Base-by-base conservation (phyloP, 2,113 vertebrate genomes). In the Ia io region DNA sequence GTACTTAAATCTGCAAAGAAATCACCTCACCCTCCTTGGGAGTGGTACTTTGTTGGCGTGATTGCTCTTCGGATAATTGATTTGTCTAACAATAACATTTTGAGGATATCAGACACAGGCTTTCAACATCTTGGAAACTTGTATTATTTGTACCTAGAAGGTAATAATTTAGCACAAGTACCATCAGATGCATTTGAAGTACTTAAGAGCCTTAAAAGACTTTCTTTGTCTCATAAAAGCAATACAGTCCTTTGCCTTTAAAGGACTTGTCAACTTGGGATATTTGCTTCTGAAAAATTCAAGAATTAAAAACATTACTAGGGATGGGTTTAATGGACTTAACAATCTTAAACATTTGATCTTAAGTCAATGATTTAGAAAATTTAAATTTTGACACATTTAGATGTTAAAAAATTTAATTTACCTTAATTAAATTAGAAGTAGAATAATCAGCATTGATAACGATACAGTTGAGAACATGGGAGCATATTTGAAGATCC, bases 401-500 rank as follows among this genome's bases (percentile, higher is more conserved):
- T 96, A 94, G 84, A 80, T 97, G 25, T 91, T 98, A 95, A 96
- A 96, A 16, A 98, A 97, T 84, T 97, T 99, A 95, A 93, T 85
- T 22, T 98, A 98, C 96, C 93, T 98, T 86, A 98, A 98, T 98
- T 86, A 98, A 98, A 67, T 90, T 99, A 83, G 96, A 97, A 99
- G 98, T 93, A 98, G 95, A 96, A 98, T 98, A 98, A 85, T 94
- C 30, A 96, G 70, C 76, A 97, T 98, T 97, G 97, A 89, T 5
- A 23, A 96, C 84, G 88, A 93, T 97, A 97, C 97, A 32, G 98
- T 99, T 98, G 97, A 98, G 96, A 97, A 97, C 93, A 97, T 98
- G 92, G 97, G 98, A 30, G 35, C 78, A 32, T 98, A 98, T 93
- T 97, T 98, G 96, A 98, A 98, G 97, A 95, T 98, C n/a, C 97